These are phyloP conservation scores for Drosophila setifemur DNA, from an alignment of 1,140 invertebrate genomes.

Conservation along the genomic window DNA sequence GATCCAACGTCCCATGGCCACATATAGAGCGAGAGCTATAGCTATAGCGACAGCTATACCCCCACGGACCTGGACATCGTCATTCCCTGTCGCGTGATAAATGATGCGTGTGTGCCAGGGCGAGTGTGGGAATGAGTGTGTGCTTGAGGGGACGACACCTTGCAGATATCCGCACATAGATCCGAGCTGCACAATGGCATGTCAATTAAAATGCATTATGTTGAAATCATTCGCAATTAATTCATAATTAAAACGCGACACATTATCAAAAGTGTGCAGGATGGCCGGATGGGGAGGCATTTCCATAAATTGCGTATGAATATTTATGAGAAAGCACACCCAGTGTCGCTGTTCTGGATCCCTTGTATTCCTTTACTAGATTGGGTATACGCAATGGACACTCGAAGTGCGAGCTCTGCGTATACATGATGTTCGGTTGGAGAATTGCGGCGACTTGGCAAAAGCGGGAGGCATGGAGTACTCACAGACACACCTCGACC, in stretches of 20 bases:
- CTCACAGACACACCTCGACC: constrained; percentile 29
- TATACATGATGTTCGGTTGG: constrained; percentile 4
- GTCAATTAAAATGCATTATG: constrained; percentile 79
- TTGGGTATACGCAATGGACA: too few species aligned
- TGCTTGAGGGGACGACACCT: constrained; percentile 54
- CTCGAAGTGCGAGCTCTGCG: not conserved
- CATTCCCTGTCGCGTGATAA: constrained; percentile 54
- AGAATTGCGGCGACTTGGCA: not conserved
- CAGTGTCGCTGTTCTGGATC: not conserved
- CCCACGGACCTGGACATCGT: constrained; percentile 4
- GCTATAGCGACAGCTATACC: not conserved
- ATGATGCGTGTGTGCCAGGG: constrained; percentile 50
- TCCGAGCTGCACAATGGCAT: constrained; percentile 56
- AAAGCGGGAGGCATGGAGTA: not conserved
- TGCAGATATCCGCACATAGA: constrained; percentile 42
- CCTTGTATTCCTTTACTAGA: too few species aligned
- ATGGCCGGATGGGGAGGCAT: constrained; percentile 23
- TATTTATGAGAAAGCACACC: constrained; percentile 61
- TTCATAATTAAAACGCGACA: constrained; percentile 79
- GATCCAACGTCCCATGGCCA: constrained; percentile 17
- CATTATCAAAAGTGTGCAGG: constrained; percentile 69
- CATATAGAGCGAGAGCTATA: not conserved
- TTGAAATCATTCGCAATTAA: constrained; percentile 80
- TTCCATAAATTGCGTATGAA: constrained; percentile 74
- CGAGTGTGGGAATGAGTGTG: constrained; percentile 15